Base-by-base conservation (phyloP, 2,797 vertebrate genomes). In the Harpagifer antarcticus region DNA sequence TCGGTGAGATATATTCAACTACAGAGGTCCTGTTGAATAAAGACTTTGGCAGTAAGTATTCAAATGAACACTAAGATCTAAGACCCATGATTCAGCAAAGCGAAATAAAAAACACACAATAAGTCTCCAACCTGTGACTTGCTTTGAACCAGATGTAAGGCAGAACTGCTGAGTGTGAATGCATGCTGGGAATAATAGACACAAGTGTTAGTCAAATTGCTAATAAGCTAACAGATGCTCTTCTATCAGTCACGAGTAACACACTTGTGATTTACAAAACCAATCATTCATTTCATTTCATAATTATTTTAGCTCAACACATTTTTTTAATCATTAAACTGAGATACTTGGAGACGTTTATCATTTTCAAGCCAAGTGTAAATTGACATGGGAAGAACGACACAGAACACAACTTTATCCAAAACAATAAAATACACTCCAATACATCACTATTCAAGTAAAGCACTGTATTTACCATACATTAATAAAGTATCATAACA, bases 31-130 rank as follows among this genome's bases (percentile, higher is more conserved):
- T 62, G 53, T 60, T 70, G 69, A 76, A 23, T 49, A 44, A 74
- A 59, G 40, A 71, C 10, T 56, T 61, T 71, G 43, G 55, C 78
- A 56, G 19, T 49, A 2, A 12, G 17, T 69, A 56, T 37, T 71
- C 33, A 68, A 63, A 59, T 16, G 45, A 20, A 65, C 65, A 31
- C n/a, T 16, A 9, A 23, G 17, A 62, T 65, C 45, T 52, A 43
- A 52, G 44, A 55, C 12, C 31, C 31, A 37, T 42, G 43, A 82
- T 27, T 20, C 48, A 65, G 65, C 50, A 20, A 37, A 44, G 5
- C 16, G 54, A 44, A 74, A 3, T 12, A 40, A 56, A 69, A 50
- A 19, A 57, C 59, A 47, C 54, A 33, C 12, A 48, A 45, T 33
- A 62, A 53, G 56, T 33, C 23, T 3, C 9, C 14, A 5, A 40